These are phyloP conservation scores for Picathartes gymnocephalus DNA, from an alignment of 2,113 vertebrate species.

Conservation along the genomic window DNA sequence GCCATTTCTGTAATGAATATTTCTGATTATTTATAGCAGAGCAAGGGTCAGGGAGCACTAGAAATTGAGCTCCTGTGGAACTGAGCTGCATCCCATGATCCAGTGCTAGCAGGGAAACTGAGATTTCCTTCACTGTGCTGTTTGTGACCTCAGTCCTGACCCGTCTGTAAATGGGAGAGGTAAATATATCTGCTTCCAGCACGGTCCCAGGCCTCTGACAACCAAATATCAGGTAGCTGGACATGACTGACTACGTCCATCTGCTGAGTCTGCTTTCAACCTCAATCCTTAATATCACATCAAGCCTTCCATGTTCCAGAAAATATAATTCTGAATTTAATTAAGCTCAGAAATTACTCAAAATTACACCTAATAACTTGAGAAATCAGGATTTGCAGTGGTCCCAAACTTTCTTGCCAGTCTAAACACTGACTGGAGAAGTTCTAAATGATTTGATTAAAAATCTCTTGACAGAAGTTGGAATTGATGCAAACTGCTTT, in stretches of 20 bases:
- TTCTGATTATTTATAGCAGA: slow-evolving; percentile 57
- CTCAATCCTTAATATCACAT: neutral
- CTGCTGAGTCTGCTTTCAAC: neutral
- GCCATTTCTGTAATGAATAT: slow-evolving; percentile 60
- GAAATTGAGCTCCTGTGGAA: slow-evolving; percentile 1
- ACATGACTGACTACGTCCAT: neutral
- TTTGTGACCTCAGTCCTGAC: slow-evolving; percentile 30
- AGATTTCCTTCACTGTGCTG: slow-evolving; percentile 1
- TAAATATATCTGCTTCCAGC: slow-evolving; percentile 27
- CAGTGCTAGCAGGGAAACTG: neutral
- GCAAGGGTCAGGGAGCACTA: slow-evolving; percentile 41
- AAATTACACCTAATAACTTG: neutral
- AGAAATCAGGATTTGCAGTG: neutral
- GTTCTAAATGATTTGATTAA: neutral
- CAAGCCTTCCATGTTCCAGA: neutral
- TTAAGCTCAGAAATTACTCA: neutral
- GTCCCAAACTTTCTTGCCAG: neutral
- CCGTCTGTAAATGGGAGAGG: neutral
- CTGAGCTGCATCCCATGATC: neutral
- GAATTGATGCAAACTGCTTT: neutral
- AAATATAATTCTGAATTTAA: neutral
- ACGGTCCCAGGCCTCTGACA: neutral
- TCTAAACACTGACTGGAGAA: neutral
- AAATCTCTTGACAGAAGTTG: neutral
- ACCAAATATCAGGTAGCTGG: neutral